phyloP scores from a whole-genome alignment of 2,113 vertebrate species.

The Tychaedon coryphoeus region DNA sequence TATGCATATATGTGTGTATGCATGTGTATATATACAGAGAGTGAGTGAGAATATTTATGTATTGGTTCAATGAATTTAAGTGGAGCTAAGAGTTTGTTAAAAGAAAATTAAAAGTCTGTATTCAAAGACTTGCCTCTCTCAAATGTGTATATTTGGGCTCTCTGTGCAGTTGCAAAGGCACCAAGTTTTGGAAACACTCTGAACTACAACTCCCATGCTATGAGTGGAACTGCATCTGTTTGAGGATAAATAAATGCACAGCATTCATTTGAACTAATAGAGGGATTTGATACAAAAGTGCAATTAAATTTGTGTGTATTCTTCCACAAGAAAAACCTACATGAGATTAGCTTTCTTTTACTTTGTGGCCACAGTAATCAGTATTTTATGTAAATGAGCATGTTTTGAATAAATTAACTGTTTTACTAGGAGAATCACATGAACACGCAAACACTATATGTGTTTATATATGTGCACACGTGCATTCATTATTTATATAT shows the following conservation, averaged over 20 bases:
- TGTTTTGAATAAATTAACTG: background rate
- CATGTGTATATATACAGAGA: background rate
- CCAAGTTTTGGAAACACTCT: background rate
- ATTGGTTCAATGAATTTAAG: background rate
- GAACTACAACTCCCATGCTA: fast-evolving
- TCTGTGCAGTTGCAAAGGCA: background rate
- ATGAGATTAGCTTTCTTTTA: background rate
- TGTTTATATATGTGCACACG: background rate
- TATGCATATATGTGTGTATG: background rate
- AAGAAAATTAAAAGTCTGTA: conserved; percentile 15
- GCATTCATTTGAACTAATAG: background rate
- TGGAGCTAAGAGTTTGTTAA: background rate
- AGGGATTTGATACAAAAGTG: background rate
- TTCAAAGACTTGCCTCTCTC: background rate
- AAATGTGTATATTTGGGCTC: background rate
- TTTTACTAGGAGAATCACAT: background rate
- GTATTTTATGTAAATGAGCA: background rate
- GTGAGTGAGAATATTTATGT: background rate
- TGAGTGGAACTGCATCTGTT: background rate
- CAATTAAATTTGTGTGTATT: background rate
- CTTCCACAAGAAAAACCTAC: background rate
- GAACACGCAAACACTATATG: background rate
- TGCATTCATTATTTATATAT: background rate
- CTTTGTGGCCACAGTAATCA: background rate
- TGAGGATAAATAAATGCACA: background rate